These are phyloP conservation scores for Heterohyrax brucei DNA, from an alignment of 2,797 vertebrate genomes.

Conservation along the genomic window DNA sequence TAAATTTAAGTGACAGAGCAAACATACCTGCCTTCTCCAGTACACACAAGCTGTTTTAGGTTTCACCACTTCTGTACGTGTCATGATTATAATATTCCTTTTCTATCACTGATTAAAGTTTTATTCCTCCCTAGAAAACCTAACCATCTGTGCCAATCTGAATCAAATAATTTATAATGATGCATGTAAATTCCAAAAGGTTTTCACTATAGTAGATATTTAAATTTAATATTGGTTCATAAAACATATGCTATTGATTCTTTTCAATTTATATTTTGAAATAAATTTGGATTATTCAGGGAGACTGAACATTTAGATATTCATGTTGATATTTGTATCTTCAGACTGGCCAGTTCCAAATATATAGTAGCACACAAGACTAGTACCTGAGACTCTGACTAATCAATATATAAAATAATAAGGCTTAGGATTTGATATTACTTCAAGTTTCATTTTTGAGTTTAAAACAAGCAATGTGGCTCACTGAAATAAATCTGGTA, in stretches of 20 bases:
- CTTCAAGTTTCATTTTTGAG: background rate
- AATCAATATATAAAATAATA: background rate
- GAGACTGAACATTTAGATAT: background rate
- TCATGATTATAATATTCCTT: slow-evolving; percentile 27
- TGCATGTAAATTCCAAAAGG: background rate
- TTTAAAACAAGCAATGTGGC: background rate
- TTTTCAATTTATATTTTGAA: slow-evolving; percentile 30
- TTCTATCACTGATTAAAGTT: slow-evolving; percentile 60
- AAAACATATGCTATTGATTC: background rate
- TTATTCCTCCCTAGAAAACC: background rate
- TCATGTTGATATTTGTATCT: slow-evolving; percentile 23
- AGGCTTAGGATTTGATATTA: background rate
- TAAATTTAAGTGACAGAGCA: background rate
- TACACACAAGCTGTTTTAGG: background rate
- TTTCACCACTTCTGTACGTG: background rate
- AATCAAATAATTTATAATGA: slow-evolving; percentile 13
- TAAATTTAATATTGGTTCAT: slow-evolving; percentile 5
- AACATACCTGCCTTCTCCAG: background rate
- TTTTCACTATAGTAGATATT: background rate
- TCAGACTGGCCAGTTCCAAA: background rate
- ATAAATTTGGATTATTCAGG: background rate
- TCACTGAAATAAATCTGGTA: slow-evolving; percentile 45
- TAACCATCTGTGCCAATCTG: background rate
- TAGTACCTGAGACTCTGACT: background rate
- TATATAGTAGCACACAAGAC: background rate